Base-by-base conservation (phyloP, 2,113 vertebrate species). In the Apeltes quadracus region DNA sequence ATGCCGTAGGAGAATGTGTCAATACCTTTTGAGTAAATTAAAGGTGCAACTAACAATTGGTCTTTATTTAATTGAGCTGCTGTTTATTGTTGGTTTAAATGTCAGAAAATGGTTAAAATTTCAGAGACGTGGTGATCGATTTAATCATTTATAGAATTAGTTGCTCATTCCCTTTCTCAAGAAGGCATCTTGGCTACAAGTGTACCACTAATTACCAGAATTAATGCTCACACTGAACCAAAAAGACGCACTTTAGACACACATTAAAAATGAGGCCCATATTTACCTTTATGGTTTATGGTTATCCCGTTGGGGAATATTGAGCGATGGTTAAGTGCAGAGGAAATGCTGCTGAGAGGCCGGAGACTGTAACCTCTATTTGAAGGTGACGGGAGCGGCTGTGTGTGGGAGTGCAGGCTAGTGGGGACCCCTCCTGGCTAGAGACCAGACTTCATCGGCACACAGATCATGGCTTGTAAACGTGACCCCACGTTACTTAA, bases 301-400 rank as follows among this genome's bases (percentile, higher is more conserved):
- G n/a, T 64, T 71, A 56, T 79, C 63, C 51, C 15, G 53, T 62
- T 14, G 22, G 79, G n/a, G 68, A 51, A 15, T 75, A 75, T 77
- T 59, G 79, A 83, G 55, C 68, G 50, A 65, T 54, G 14, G 69
- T 51, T 78, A 76, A 87, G 78, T 59, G 79, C 69, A 80, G 71
- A 78, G 78, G 81, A 86, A 84, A 51, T 8, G 77, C 83, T 69
- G 5, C 48, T 81, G 54, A 55, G 61, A 68, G 78, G 84, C 74
- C 89, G 85, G 87, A 88, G 84, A 82, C 51, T 20, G 66, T 90
- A 85, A 90, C 90, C 92, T 92, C 84, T 87, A 76, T 85, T 78
- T 92, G 90, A 92, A 93, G 90, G 92, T 93, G 92, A 92, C 87
- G 89, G 67, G 46, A 61, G 64, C 63, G 7, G 43, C 36, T 62